Evolutionary conservation across 2,797 vertebrate species (phyloP).

Genomic region (Delichon dasypus): DNA sequence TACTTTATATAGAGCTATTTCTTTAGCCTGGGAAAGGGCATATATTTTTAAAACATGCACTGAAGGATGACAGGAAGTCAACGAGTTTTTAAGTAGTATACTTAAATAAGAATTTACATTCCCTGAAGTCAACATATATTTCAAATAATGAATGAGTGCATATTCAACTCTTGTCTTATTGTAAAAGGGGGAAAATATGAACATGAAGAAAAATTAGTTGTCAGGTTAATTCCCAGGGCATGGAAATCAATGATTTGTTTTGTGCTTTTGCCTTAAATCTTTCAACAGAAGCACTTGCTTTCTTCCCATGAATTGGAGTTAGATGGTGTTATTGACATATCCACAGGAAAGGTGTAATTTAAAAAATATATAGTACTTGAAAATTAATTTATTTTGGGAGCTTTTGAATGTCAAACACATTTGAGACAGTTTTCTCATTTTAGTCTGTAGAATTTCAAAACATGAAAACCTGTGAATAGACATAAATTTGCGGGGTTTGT

Average conservation of each 20-base stretch:
- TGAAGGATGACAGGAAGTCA: constrained; percentile 22
- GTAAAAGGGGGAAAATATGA: neutral
- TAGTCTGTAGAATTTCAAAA: neutral
- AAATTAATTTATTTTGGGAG: neutral
- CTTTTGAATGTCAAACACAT: neutral
- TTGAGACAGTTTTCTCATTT: neutral
- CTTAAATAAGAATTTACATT: constrained; percentile 40
- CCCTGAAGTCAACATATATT: constrained; percentile 40
- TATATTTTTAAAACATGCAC: neutral
- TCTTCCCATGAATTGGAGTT: neutral
- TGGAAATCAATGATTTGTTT: constrained; percentile 33
- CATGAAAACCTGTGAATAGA: neutral
- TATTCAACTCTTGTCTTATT: neutral
- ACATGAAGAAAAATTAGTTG: constrained; percentile 44
- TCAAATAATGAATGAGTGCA: constrained; percentile 22
- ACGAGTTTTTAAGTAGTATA: constrained; percentile 20
- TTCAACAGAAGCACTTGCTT: neutral
- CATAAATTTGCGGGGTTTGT: fast-evolving
- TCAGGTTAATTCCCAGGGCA: constrained; percentile 11
- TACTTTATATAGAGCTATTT: neutral
- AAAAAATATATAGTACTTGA: neutral
- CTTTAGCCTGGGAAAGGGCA: neutral
- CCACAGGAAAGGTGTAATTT: neutral
- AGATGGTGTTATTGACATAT: constrained; percentile 6
- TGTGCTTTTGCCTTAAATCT: constrained; percentile 8